A percentile compares a stretch with the other conserved stretches of the same genome.
Evolutionary conservation across 2,888 invertebrate genomes (phyloP).

Genomic region (Cordylochernes scorpioides): DNA sequence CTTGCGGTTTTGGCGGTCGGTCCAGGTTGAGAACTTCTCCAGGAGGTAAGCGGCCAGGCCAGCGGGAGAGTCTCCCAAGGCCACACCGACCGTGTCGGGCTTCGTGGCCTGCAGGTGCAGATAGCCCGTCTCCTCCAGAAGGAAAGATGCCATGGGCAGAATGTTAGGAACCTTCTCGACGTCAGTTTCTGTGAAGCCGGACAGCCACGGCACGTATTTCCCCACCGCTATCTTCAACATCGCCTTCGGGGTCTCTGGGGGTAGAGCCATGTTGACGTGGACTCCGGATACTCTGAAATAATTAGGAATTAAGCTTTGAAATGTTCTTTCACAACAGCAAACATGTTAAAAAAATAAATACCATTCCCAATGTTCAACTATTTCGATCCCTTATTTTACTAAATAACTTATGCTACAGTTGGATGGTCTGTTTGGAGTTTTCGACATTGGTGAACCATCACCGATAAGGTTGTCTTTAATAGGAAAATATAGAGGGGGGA

Average conservation of each 20-base stretch:
- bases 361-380: no score
- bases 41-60: conserved; percentile 67
- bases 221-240: background rate
- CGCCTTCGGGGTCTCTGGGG: background rate
- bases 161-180: conserved; percentile 2
- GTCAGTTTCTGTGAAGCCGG: conserved; percentile 2
- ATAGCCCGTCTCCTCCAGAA: conserved; percentile 4
- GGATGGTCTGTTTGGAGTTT: no score
- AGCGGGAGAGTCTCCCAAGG: conserved; percentile 44
- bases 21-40: conserved; percentile 61
- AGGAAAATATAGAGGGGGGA: no score
- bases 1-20: conserved; percentile 27
- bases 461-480: no score
- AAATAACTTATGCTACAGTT: no score
- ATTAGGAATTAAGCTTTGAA: background rate
- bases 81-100: conserved; percentile 24
- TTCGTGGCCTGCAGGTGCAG: conserved; percentile 7
- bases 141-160: background rate
- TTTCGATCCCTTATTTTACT: no score
- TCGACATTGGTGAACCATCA: no score
- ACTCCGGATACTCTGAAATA: conserved; percentile 16
- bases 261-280: conserved; percentile 17
- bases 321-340: no score
- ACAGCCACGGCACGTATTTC: conserved; percentile 3
- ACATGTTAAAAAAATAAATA: no score